These are phyloP conservation scores for Diglossa cyanea DNA, from an alignment of 2,797 vertebrate genomes.

Conservation along the genomic window DNA sequence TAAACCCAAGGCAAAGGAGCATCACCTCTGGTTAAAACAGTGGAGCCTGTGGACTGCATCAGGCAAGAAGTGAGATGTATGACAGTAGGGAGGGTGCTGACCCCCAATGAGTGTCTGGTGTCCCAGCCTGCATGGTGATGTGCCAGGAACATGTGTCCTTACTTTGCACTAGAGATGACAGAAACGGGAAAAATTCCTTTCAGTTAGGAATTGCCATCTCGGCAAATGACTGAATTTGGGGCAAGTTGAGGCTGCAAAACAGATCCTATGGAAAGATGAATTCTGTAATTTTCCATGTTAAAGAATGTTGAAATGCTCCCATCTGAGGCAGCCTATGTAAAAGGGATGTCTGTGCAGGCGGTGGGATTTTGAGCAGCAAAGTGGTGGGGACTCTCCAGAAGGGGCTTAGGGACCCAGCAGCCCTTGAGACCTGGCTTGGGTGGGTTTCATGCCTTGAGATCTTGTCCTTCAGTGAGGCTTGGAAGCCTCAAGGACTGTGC, in stretches of 20 bases:
- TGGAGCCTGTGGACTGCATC: not conserved
- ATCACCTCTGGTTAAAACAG: not conserved
- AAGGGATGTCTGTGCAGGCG: too few relatives aligned
- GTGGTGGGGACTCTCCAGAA: not conserved
- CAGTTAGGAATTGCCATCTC: not conserved
- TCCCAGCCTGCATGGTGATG: not conserved
- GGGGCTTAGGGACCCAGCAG: not conserved
- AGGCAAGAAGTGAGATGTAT: not conserved
- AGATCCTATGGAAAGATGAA: not conserved
- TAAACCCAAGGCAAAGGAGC: not conserved
- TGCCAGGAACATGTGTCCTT: not conserved
- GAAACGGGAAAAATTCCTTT: not conserved
- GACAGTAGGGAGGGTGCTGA: not conserved
- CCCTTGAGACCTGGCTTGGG: not conserved
- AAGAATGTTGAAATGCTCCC: not conserved
- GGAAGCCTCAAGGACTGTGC: not conserved
- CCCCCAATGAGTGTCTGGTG: not conserved
- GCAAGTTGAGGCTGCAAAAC: not conserved
- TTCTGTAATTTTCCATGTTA: not conserved
- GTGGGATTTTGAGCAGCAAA: too few relatives aligned
- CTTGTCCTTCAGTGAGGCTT: not conserved
- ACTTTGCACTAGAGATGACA: not conserved
- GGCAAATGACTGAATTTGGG: not conserved
- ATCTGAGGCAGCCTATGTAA: not conserved
- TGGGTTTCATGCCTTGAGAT: accelerated